These are phyloP conservation scores for Coryphaenoides rupestris DNA, from an alignment of 2,113 vertebrate species.

Conservation along the genomic window DNA sequence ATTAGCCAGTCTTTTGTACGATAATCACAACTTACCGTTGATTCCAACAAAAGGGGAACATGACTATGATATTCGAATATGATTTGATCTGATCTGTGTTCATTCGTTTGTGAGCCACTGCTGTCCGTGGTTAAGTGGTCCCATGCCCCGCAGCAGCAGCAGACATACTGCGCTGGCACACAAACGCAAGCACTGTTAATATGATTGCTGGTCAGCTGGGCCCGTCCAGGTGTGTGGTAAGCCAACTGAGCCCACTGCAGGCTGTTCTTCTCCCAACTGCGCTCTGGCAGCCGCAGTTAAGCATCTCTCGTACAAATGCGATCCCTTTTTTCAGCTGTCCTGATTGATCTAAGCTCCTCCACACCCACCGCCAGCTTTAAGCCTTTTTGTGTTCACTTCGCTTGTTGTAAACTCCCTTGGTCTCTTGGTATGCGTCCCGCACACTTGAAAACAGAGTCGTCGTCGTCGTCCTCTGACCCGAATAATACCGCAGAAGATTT, in stretches of 20 bases:
- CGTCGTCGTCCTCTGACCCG: constrained; percentile 45
- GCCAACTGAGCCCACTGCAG: constrained; percentile 63
- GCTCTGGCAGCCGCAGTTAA: constrained; percentile 65
- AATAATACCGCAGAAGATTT: constrained; percentile 38
- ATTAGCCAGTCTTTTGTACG: too few relatives aligned
- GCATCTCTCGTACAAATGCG: constrained; percentile 66
- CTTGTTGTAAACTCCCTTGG: constrained; percentile 43
- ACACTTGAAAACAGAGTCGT: constrained; percentile 33
- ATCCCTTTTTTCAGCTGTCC: constrained; percentile 71
- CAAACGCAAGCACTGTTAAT: constrained; percentile 57
- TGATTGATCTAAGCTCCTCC: constrained; percentile 74
- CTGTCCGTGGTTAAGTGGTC: constrained; percentile 27
- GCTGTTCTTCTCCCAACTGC: constrained; percentile 62
- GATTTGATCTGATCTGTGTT: background rate
- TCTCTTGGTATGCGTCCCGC: constrained; percentile 49
- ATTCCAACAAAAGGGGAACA: too few relatives aligned
- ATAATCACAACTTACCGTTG: too few relatives aligned
- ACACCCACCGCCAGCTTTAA: constrained; percentile 65
- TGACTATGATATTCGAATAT: too few relatives aligned
- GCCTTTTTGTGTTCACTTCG: constrained; percentile 72
- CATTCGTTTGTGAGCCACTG: constrained; percentile 17
- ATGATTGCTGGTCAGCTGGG: constrained; percentile 61
- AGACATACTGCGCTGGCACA: constrained; percentile 40
- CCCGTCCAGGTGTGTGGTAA: constrained; percentile 70
- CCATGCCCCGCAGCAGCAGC: constrained; percentile 25